Evolutionary conservation across 2,113 vertebrate species (phyloP), one percentile per base, ranked within the genome.

Genomic region (Pimephales promelas): DNA sequence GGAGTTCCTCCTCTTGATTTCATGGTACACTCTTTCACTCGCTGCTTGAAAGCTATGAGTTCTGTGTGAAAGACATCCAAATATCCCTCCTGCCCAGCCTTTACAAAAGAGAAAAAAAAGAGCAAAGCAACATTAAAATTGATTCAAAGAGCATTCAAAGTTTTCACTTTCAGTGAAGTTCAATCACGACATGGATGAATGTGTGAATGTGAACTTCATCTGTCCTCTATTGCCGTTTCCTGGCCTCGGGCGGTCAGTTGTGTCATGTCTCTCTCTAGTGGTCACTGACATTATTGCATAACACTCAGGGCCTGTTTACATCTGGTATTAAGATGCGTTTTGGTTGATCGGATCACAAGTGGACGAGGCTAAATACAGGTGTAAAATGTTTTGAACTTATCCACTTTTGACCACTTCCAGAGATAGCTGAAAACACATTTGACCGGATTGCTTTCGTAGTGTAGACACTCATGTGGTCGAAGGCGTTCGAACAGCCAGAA

Each of bases 51-150:
- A 91, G 95, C 95, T 90, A 97, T 96, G 5, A 99, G 95, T 91
- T 99, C 98, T 86, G 93, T 93, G 88, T 95, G 96, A 93, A 99
- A 99, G 90, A 97, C 96, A 87, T 99, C 96, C 88, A 97, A 93
- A 91, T 99, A 99, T 78, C 96, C 96, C 85, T 96, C 95, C 90
- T 96, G 96, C 75, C 97, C 96, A 70, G 94, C 93, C 98, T 99
- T 31, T 89, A 87, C n/a, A n/a, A n/a, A n/a, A n/a, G n/a, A n/a
- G n/a, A n/a, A 73, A 66, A 28, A 52, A 2, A 68, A 68, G 26
- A 34, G 20, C 56, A 62, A 59, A 43, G 1, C 3, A 2, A 43
- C 4, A 56, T 20, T 34, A 59, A 40, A 43, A 14, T 3, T 13
- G 1, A 20, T 9, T 70, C 10, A 36, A 34, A 40, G 36, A 40